phyloP scores from a whole-genome alignment of 1,140 invertebrate genomes.

The Tachypleus tridentatus region DNA sequence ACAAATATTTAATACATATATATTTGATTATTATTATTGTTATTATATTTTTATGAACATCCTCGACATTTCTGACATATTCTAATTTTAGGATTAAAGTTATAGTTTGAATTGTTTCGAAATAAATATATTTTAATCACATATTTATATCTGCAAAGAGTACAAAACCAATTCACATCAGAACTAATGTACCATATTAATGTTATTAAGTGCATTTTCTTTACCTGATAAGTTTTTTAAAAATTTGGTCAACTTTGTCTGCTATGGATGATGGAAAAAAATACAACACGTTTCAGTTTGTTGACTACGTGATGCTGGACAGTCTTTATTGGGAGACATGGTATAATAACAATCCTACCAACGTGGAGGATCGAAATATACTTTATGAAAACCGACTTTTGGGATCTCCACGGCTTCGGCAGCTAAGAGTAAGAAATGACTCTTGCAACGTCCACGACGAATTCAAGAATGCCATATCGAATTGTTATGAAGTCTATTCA shows the following conservation, averaged over 20 bases:
- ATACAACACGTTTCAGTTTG: slow-evolving; percentile 35
- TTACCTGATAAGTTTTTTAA: background rate
- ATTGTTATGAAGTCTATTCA: slow-evolving; percentile 47
- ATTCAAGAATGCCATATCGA: slow-evolving; percentile 44
- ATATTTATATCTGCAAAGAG: background rate
- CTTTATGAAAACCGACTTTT: slow-evolving; percentile 52
- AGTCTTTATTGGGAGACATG: slow-evolving; percentile 50
- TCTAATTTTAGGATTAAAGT: too few species aligned
- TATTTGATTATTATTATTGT: too few species aligned
- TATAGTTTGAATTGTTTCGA: too few species aligned
- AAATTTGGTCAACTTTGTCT: slow-evolving; percentile 5
- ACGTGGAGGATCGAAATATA: slow-evolving; percentile 39
- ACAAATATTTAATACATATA: too few species aligned
- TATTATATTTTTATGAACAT: too few species aligned
- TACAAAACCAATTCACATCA: background rate
- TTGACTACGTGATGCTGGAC: slow-evolving; percentile 40
- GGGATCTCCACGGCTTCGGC: slow-evolving; percentile 48
- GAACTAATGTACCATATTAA: too few species aligned
- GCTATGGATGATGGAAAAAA: slow-evolving; percentile 4
- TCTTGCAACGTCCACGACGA: slow-evolving; percentile 48
- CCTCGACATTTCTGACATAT: too few species aligned
- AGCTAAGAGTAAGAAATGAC: slow-evolving; percentile 45
- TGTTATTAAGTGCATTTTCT: too few species aligned
- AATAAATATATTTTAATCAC: too few species aligned
- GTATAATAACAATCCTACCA: slow-evolving; percentile 36